Evolutionary conservation across 2,797 vertebrate genomes (phyloP).

Genomic region (Cyclura pinguis): DNA sequence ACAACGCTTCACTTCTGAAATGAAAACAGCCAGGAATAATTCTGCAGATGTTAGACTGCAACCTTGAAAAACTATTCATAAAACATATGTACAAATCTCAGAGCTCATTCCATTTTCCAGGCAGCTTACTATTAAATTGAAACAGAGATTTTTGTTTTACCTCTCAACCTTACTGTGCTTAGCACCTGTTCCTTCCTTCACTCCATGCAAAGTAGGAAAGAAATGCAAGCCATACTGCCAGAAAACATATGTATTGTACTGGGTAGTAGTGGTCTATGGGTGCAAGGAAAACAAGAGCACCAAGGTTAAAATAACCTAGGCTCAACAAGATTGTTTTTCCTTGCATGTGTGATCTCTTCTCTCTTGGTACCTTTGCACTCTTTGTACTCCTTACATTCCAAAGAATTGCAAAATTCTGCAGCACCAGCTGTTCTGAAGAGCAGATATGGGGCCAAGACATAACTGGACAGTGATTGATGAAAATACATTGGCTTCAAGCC

Average conservation of each 20-base stretch:
- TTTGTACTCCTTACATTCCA: background rate
- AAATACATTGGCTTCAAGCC: background rate
- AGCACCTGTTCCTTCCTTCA: background rate
- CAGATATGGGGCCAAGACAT: background rate
- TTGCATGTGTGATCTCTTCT: background rate
- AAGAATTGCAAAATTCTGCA: background rate
- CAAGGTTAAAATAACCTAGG: background rate
- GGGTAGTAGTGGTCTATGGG: background rate
- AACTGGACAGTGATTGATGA: background rate
- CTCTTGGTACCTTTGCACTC: background rate
- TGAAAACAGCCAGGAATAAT: no score
- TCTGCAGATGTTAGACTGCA: no score
- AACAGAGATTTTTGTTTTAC: no score
- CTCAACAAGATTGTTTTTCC: background rate
- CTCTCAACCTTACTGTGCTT: background rate
- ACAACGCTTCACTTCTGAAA: no score
- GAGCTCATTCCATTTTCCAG: no score
- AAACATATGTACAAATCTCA: no score
- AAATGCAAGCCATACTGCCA: background rate
- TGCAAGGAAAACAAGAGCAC: background rate
- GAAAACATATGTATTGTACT: background rate
- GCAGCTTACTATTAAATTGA: no score
- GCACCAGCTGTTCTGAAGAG: background rate
- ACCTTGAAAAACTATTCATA: no score
- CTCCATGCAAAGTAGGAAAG: background rate